These are phyloP conservation scores for Anastrepha obliqua DNA, from an alignment of 1,140 invertebrate species.

Conservation along the genomic window DNA sequence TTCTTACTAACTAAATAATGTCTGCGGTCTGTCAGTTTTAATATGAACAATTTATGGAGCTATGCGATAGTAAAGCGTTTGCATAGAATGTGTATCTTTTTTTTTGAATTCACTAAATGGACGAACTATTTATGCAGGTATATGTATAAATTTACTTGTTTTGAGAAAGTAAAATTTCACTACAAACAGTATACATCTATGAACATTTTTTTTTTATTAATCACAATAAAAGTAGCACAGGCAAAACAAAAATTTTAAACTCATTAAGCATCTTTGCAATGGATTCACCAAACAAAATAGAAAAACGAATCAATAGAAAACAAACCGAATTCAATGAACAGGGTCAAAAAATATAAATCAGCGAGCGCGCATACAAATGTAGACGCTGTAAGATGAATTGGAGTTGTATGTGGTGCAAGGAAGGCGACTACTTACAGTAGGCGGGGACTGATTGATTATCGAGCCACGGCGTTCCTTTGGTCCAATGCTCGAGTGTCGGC, in stretches of 20 bases:
- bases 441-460: constrained; percentile 89
- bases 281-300: neutral
- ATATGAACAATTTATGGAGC: neutral
- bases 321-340: constrained; percentile 31
- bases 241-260: neutral
- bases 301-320: neutral
- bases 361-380: constrained; percentile 13
- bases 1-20: neutral
- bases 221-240: too few species aligned
- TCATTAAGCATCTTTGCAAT: neutral
- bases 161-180: neutral
- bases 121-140: constrained; percentile 14
- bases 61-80: constrained; percentile 35
- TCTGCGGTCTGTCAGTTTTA: neutral
- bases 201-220: too few species aligned
- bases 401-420: constrained; percentile 20
- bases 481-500: constrained; percentile 91
- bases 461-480: constrained; percentile 90
- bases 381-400: neutral
- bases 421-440: constrained; percentile 81
- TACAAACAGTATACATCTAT: neutral
- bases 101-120: constrained; percentile 15
- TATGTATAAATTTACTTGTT: neutral
- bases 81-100: neutral
- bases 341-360: neutral